These are phyloP conservation scores for Aplysina aerophoba DNA, from an alignment of 37 sponge, comb jelly and placozoan species.

Conservation along the genomic window DNA sequence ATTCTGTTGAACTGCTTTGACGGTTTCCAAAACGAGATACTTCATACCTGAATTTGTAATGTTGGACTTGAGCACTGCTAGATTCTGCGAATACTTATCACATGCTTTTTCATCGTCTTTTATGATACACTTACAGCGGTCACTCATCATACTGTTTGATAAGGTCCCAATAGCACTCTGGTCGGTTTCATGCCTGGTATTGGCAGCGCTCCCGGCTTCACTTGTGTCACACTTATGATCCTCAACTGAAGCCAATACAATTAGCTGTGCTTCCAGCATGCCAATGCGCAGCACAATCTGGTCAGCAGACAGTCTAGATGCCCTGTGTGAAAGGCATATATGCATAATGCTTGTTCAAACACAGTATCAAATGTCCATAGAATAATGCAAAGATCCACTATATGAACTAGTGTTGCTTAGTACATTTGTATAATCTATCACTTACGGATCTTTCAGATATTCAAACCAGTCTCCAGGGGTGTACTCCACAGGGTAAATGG, in stretches of 20 bases:
- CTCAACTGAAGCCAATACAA: slow-evolving; percentile 1
- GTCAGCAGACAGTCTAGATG: slow-evolving; percentile 34
- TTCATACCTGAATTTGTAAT: background rate
- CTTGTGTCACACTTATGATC: slow-evolving; percentile 1
- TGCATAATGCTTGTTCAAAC: too few relatives aligned
- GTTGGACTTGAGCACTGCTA: background rate
- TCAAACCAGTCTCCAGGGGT: slow-evolving; percentile 61
- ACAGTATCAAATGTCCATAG: too few relatives aligned
- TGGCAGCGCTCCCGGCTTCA: background rate
- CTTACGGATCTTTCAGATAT: slow-evolving; percentile 38
- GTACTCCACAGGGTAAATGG: slow-evolving; percentile 58
- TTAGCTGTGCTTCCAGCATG: slow-evolving; percentile 18
- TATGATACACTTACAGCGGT: slow-evolving; percentile 9
- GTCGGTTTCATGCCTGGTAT: too few relatives aligned
- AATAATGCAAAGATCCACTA: too few relatives aligned
- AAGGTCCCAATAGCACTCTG: background rate
- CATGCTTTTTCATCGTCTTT: background rate
- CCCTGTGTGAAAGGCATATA: too few relatives aligned
- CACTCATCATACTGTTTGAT: background rate
- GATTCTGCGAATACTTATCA: background rate
- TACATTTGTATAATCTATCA: too few relatives aligned
- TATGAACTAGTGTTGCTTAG: too few relatives aligned
- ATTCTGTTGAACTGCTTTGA: background rate
- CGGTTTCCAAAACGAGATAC: background rate
- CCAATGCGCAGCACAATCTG: slow-evolving; percentile 33